Percentiles rank a stretch among this genome's conserved stretches.
phyloP scores from a whole-genome alignment of 1,140 invertebrate genomes.

The Heliothis subflexa region DNA sequence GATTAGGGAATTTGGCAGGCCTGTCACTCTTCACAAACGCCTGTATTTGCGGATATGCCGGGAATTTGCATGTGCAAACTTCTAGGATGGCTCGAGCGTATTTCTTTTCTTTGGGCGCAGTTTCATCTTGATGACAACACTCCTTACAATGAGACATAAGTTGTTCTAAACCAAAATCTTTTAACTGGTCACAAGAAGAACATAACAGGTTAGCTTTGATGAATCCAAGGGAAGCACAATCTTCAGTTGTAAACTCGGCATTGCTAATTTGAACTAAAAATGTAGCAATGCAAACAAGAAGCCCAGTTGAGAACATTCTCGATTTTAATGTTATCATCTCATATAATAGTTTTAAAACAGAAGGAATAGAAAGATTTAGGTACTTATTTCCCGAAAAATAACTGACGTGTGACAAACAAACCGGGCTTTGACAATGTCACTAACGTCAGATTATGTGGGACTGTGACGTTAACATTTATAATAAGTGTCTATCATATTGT shows the following conservation, averaged over 20 bases:
- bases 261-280: constrained; percentile 45
- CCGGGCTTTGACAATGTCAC: not conserved
- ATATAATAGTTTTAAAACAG: not conserved
- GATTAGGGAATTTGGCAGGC: constrained; percentile 94
- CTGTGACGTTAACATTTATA: not conserved
- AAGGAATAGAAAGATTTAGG: not conserved
- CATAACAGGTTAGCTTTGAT: constrained; percentile 95
- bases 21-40: constrained; percentile 97
- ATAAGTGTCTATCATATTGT: not conserved
- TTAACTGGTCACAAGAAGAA: constrained; percentile 94
- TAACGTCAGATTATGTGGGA: not conserved
- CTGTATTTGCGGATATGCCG: constrained; percentile 98
- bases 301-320: constrained; percentile 4
- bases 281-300: constrained; percentile 43
- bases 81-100: constrained; percentile 95
- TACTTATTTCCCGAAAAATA: not conserved
- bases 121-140: constrained; percentile 90
- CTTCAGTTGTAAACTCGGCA: constrained; percentile 91
- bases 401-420: not conserved
- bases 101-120: constrained; percentile 88
- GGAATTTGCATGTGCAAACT: constrained; percentile 98
- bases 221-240: constrained; percentile 95
- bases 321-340: constrained; percentile 4
- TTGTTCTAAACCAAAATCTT: constrained; percentile 91
- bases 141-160: constrained; percentile 91